These are phyloP conservation scores for Parauchenoglanis punctatus DNA, from an alignment of 2,797 vertebrate species.

Conservation along the genomic window DNA sequence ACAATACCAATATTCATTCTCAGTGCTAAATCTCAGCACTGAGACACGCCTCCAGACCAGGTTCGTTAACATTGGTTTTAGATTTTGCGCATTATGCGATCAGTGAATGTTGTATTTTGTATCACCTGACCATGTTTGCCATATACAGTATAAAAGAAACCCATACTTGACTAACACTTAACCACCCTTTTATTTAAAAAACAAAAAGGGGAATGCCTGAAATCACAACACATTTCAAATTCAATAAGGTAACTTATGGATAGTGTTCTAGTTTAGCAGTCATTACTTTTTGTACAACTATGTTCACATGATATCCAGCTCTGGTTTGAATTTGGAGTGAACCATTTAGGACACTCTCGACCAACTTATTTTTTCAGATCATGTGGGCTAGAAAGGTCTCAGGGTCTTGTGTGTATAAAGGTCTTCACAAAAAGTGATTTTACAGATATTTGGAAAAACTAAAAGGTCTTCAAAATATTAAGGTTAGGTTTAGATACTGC, in stretches of 20 bases:
- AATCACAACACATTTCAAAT: no score
- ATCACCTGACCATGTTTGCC: no score
- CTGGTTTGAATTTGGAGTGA: background rate
- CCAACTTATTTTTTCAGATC: constrained; percentile 74
- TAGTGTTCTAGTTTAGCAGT: background rate
- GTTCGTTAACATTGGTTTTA: no score
- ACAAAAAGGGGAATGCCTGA: no score
- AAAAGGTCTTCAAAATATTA: no score
- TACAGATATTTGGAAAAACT: background rate
- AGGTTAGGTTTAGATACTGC: background rate
- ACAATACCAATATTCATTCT: background rate
- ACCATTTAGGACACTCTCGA: constrained; percentile 51
- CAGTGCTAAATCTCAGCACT: background rate
- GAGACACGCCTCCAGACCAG: no score
- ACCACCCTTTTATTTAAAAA: no score
- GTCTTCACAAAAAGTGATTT: background rate
- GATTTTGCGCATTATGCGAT: no score
- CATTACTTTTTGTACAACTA: background rate
- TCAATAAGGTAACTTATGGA: no score
- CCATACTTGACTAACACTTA: no score
- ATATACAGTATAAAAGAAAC: no score
- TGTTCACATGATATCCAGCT: background rate
- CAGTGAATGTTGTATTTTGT: no score
- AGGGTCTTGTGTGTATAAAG: constrained; percentile 87
- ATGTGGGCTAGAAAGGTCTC: constrained; percentile 92